Base-by-base conservation (phyloP, 2,888 invertebrate species). In the Seladonia tumulorum region DNA sequence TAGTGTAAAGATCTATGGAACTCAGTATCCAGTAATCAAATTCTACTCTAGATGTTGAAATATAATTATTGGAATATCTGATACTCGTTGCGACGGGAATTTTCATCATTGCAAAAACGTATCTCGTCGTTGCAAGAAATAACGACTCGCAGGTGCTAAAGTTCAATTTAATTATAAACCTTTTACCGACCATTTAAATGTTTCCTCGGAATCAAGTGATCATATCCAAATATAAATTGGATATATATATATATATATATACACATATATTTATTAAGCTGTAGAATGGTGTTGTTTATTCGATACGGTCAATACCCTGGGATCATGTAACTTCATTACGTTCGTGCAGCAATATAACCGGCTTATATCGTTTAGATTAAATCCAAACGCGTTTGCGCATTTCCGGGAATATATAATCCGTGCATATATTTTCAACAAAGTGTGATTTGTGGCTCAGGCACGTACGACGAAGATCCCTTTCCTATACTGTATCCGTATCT, bases 251-350 rank as follows among this genome's bases (percentile, higher is more conserved):
- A n/a, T 35, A 35, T 63, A 16, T 8, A 42, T 42, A 10, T 49
- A 8, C 4, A 74, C 4, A 39, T 57, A 57, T 66, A 35, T 74
- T 74, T 57, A 53, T 74, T 53, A 74, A 35, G 39, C 18, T n/a
- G 25, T 74, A 22, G 53, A 53, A 57, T n/a, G 22, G 39, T 25
- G 49, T 29, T 53, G 57, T 57, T 74, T 74, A 57, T 57, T 39
- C 53, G 35, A 18, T 12, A n/a, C n/a, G 53, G 39, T 74, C 57
- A 57, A 74, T 74, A 74, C n/a, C 7, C 74, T 10, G 22, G 12
- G 39, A 53, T 74, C 74, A 53, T 74, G 74, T 74, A 57, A 74
- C 74, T 74, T 74, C 53, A 74, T 53, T 39, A 35, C n/a, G 25
- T 57, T 57, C 12, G 22, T 16, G n/a, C 14, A 57, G n/a, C 39